phyloP scores from a whole-genome alignment of 2,113 vertebrate genomes.

The Parus major region DNA sequence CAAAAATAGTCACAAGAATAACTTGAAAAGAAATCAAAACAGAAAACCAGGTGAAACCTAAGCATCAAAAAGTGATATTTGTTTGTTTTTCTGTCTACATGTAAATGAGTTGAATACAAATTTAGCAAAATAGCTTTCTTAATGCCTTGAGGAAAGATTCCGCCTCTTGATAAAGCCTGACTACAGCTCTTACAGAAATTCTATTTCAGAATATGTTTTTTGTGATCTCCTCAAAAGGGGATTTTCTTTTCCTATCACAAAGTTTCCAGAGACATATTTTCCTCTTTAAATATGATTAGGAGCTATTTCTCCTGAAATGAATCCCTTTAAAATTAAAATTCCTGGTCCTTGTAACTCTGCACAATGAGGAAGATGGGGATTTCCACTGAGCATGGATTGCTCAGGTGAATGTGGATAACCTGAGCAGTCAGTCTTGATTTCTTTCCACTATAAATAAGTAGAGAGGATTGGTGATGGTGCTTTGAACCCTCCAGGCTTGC shows the following conservation, averaged over 20 bases:
- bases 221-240: neutral
- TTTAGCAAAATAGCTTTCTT: constrained; percentile 22
- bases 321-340: neutral
- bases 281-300: neutral
- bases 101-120: neutral
- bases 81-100: neutral
- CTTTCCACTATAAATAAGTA: neutral
- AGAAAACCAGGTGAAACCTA: neutral
- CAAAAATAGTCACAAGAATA: neutral
- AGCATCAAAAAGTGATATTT: neutral
- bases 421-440: neutral
- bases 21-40: neutral
- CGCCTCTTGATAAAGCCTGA: neutral
- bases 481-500: neutral
- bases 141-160: neutral
- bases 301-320: neutral
- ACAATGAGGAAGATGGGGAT: neutral
- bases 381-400: neutral
- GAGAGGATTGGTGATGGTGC: neutral
- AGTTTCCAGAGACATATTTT: neutral
- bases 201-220: neutral
- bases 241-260: constrained; percentile 15
- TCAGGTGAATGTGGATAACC: neutral
- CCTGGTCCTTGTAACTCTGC: neutral
- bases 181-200: neutral